Base-by-base conservation (phyloP, 2,113 vertebrate species). In the Eclectus roratus region DNA sequence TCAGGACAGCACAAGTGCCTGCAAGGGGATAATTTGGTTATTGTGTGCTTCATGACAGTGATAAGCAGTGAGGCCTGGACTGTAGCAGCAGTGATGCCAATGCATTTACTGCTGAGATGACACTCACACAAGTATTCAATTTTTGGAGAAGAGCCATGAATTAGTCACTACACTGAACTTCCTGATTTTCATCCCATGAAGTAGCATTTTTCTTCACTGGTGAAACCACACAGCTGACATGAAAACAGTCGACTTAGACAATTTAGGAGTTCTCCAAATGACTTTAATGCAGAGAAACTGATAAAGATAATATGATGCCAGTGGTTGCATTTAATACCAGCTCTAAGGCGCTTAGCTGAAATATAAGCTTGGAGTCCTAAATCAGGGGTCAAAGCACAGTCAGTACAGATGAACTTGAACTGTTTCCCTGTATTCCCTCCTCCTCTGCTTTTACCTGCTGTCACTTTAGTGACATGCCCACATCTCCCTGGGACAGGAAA, bases 281-380 rank as follows among this genome's bases (percentile, higher is more conserved):
- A 76, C 27, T 37, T 49, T 5, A 11, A 50, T 2, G 20, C 24
- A 39, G 65, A 33, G 71, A 46, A 55, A 39, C 19, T 9, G 7
- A 29, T 17, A 52, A 46, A 28, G 39, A 29, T 14, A 58, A 44
- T 4, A 46, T 0, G 2, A 50, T 1, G 1, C 6, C 7, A 2
- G 28, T 1, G 24, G 31, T 11, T 5, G 4, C n/a, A 6, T 27
- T 56, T 7, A 64, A 63, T 33, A 29, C 23, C 63, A 56, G 55
- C 49, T 39, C 16, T 18, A 47, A 50, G 33, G 44, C 18, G 5
- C 13, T 2, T 11, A 24, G 33, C 46, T 65, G n/a, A 43, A 53
- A 47, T 5, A 7, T 3, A 49, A 13, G 19, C n/a, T 31, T 10
- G 0, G 2, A 31, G 8, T 35, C 72, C 60, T 25, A 47, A 60